Base-by-base conservation (phyloP, 2,888 invertebrate species). In the Deilephila porcellus region DNA sequence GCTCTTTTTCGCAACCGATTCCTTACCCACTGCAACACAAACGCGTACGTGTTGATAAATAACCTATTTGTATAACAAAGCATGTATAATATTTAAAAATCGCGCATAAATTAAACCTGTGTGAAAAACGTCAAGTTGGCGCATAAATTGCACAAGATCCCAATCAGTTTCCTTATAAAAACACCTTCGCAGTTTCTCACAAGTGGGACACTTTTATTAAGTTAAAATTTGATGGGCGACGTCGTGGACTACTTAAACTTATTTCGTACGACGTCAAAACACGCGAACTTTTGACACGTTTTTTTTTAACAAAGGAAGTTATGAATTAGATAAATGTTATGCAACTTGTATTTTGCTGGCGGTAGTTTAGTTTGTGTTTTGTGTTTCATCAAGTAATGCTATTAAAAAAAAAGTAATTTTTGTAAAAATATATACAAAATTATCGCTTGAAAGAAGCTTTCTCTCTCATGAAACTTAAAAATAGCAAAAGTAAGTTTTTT, bases 251-350 rank as follows among this genome's bases (percentile, higher is more conserved):
- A 67, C 45, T 52, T 67, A 34, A 52, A 56, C 53, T 56, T 37
- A 45, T 67, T 67, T 67, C 67, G 45, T 67, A 67, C 25, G 67
- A 52, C 45, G 4, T 6, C 14, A 8, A 52, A 52, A 6, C 67
- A 67, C 67, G 67, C 67, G 67, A 67, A 52, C 67, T 25, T 52
- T 67, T 67, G 67, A 52, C 67, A 67, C 67, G 67, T 67, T 67
- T 52, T 17, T 64, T 52, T 67, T 29, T 14, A 60, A 67, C 45
- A 64, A 64, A 64, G 64, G 37, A 64, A 67, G 25, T 52, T 32
- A 34, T 63, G 62, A 29, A 67, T 29, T 11, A 29, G 67, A 67
- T 67, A 52, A 52, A 20, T 20, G 4, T 3, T 19, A n/a, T 64
- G 19, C 19, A 56, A 56, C 7, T 56, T 19, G n/a, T n/a, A 56